Conservation (phyloP, 2,888 invertebrate genomes). For the Chironomus tentans region DNA sequence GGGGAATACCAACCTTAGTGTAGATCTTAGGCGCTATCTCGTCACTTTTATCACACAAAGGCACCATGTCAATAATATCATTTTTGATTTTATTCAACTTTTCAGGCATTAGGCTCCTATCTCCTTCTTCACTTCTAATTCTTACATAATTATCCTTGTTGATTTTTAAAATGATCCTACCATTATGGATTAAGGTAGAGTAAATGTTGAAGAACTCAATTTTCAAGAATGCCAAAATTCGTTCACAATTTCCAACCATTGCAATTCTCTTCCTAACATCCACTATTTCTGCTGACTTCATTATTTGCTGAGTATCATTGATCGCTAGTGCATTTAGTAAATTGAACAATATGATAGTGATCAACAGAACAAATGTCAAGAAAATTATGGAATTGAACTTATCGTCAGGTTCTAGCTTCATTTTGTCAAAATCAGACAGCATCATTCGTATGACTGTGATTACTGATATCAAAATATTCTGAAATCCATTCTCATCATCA, state of each 20-base stretch:
- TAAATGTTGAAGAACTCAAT: background rate
- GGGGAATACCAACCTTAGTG: no score
- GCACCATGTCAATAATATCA: no score
- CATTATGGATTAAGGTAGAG: background rate
- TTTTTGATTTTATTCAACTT: no score
- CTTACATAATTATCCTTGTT: background rate
- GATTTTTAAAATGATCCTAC: background rate
- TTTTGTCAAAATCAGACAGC: background rate
- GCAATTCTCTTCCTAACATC: background rate
- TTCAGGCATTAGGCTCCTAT: no score
- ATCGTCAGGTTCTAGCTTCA: background rate
- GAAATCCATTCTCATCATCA: background rate
- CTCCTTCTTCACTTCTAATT: no score
- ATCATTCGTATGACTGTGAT: background rate
- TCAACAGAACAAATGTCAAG: background rate
- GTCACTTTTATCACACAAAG: no score
- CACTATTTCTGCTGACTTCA: constrained; percentile 3
- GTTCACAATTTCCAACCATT: background rate
- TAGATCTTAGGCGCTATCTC: no score
- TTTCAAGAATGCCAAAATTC: background rate
- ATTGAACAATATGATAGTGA: constrained; percentile 1
- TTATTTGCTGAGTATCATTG: background rate
- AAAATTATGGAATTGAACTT: background rate
- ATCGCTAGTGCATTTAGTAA: background rate
- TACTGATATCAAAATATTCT: background rate